A percentile compares a stretch with the other conserved stretches of the same genome.
Conservation (phyloP, 2,888 invertebrate species). For the Platycnemis pennipes region DNA sequence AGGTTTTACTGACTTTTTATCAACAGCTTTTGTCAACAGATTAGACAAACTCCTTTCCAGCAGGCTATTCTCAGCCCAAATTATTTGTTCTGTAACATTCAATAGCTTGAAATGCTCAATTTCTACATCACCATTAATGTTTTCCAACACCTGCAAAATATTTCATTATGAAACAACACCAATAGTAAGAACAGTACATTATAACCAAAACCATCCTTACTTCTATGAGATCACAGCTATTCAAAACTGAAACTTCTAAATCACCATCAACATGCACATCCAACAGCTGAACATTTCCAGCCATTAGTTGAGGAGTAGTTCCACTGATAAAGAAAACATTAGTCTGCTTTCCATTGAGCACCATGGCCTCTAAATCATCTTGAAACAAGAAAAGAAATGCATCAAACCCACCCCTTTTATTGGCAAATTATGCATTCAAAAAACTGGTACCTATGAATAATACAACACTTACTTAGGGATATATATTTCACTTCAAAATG, state of each 20-base stretch:
- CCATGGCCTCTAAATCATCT: not conserved
- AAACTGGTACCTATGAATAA: too few species aligned
- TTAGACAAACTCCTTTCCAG: not conserved
- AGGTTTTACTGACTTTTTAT: not conserved
- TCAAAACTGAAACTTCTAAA: not conserved
- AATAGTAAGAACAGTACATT: not conserved
- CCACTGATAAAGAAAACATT: not conserved
- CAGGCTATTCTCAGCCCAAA: not conserved
- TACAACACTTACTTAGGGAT: not conserved
- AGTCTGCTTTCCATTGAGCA: constrained; percentile 11
- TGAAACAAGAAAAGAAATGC: not conserved
- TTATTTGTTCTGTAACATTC: not conserved
- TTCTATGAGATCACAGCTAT: not conserved
- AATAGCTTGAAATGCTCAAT: not conserved
- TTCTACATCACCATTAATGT: not conserved
- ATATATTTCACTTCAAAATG: not conserved
- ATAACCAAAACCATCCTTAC: not conserved
- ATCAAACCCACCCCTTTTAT: too few species aligned
- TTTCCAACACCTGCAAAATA: not conserved
- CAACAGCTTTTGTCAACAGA: not conserved
- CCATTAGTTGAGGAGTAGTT: not conserved
- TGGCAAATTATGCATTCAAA: not conserved
- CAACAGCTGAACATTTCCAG: not conserved
- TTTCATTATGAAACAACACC: not conserved
- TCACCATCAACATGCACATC: not conserved